Evolutionary conservation across 2,888 invertebrate species (phyloP), one percentile per base, ranked within the genome.

Genomic region (Drosophila ezoana): DNA sequence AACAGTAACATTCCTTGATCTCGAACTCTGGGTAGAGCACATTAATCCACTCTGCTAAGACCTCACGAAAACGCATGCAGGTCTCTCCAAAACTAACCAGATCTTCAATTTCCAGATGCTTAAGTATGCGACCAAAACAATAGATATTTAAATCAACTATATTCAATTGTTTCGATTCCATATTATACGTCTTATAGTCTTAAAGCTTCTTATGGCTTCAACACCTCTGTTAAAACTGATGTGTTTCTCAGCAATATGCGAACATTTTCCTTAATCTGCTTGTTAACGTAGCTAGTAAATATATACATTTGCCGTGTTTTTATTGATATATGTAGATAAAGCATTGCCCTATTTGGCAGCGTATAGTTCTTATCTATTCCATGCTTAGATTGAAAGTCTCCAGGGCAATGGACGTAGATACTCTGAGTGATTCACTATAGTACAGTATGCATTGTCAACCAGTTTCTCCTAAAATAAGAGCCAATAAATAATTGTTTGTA

Each of bases 111-210:
- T 41, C 33, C 13, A 64, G 47, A 38, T 65, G 45, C 43, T 60
- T 70, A 0, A 73, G 2, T n/a, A 73, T 13, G 6, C 6, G 8
- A 3, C 64, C 65, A 2, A 73, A 28, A 14, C 70, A 73, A 48
- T 75, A 44, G 23, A 69, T 56, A 16, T 69, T 69, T 2, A 69
- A 47, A 16, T 64, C 56, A 16, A 75, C 14, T 16, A 73, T 70
- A 33, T 51, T 68, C 13, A 35, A 2, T 23, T 13, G 38, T 32
- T 18, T 14, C 1, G 32, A 0, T 3, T 20, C 43, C 60, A 60
- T 63, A 20, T 13, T 38, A 28, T 8, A 28, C 28, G 28, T 28
- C 28, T 20, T 9, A 11, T 2, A 9, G 8, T 10, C 16, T 10
- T 4, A 1, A 20, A 9, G 13, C 13, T 33, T 1, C 6, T 4